Conservation (phyloP, 1,140 invertebrate genomes). For the Cotesia glomerata region DNA sequence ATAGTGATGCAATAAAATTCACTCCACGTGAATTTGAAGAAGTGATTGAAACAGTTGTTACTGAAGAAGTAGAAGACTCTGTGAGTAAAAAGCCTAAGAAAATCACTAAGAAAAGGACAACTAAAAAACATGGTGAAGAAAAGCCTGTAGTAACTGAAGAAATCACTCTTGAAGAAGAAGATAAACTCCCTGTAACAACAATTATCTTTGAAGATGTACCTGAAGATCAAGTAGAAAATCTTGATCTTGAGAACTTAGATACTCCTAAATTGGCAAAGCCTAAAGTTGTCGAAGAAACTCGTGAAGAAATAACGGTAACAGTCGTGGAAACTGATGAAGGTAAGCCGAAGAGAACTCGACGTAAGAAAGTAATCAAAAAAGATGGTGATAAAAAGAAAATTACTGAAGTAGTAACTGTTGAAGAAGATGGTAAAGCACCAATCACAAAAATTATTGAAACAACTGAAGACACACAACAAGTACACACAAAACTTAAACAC, state of each 20-base stretch:
- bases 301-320: conserved; percentile 31
- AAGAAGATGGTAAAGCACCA: conserved; percentile 53
- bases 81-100: conserved; percentile 38
- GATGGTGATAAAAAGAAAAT: conserved; percentile 56
- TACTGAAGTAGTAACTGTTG: conserved; percentile 57
- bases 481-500: conserved; percentile 47
- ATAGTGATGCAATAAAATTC: conserved; percentile 33
- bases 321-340: conserved; percentile 42
- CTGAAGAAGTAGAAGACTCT: conserved; percentile 44
- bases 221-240: background rate
- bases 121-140: conserved; percentile 32
- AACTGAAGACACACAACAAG: conserved; percentile 46
- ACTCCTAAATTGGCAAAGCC: conserved; percentile 15
- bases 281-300: conserved; percentile 35
- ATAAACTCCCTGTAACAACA: conserved; percentile 23
- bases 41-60: conserved; percentile 53
- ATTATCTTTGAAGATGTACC: conserved; percentile 9
- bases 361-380: conserved; percentile 52
- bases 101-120: conserved; percentile 16
- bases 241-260: conserved; percentile 19
- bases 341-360: conserved; percentile 30
- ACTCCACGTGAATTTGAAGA: conserved; percentile 50
- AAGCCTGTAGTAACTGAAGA: conserved; percentile 47
- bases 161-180: conserved; percentile 54
- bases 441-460: conserved; percentile 41